phyloP scores from a whole-genome alignment of 2,888 invertebrate genomes.

The Salpingus planirostris region DNA sequence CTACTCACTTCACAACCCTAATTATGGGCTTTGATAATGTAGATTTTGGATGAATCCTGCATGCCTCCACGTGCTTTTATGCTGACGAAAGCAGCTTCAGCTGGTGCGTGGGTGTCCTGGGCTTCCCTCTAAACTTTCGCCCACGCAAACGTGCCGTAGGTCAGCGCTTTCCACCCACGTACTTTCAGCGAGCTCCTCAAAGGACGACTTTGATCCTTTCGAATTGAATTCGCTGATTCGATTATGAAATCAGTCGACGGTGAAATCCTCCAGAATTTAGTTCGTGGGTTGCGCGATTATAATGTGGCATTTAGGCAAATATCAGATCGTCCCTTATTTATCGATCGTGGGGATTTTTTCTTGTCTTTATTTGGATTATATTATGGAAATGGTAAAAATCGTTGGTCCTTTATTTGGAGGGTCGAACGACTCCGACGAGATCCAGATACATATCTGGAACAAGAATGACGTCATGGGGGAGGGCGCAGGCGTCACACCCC shows the following conservation, averaged over 20 bases:
- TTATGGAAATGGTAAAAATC: no score
- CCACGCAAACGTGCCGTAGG: slow-evolving; percentile 11
- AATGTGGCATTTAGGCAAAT: no score
- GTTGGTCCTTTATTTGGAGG: no score
- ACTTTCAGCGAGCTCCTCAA: background rate
- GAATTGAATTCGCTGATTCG: background rate
- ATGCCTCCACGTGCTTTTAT: no score
- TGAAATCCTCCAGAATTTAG: no score
- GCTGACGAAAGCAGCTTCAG: slow-evolving; percentile 14
- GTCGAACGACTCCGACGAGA: no score
- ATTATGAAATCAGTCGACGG: no score
- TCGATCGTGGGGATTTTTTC: no score
- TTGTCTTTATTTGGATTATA: no score
- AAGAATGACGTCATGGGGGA: slow-evolving; percentile 43
- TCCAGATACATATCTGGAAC: slow-evolving; percentile 23
- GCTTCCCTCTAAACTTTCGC: slow-evolving; percentile 14
- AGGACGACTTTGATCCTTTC: background rate
- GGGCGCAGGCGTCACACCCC: slow-evolving; percentile 34
- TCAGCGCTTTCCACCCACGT: slow-evolving; percentile 11
- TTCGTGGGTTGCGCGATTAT: no score
- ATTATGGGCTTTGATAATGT: slow-evolving; percentile 1
- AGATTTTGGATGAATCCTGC: background rate
- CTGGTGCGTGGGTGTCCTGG: slow-evolving; percentile 17
- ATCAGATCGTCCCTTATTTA: background rate
- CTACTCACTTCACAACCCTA: no score